phyloP scores from a whole-genome alignment of 2,888 invertebrate species.

The Dusona sp. region DNA sequence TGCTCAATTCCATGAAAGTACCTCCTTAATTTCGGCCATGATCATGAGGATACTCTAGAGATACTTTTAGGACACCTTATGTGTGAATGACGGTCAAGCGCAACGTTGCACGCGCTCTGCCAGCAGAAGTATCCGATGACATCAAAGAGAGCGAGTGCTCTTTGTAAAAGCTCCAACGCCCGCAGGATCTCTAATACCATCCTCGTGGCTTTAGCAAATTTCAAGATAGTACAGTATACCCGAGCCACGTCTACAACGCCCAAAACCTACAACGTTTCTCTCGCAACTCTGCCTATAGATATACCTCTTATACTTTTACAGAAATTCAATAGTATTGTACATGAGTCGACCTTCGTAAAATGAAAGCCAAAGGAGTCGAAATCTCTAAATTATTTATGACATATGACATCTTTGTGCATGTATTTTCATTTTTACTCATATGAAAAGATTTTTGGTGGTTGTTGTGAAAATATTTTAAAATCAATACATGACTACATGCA shows the following conservation, averaged over 20 bases:
- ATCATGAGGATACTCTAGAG: background rate
- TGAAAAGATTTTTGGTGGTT: background rate
- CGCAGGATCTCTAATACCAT: conserved; percentile 47
- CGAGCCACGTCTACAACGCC: conserved; percentile 5
- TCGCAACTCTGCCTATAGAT: background rate
- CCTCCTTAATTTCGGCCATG: background rate
- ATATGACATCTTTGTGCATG: background rate
- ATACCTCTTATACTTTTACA: conserved; percentile 19
- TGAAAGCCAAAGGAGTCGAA: background rate
- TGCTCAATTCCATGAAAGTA: background rate
- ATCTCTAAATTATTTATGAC: background rate
- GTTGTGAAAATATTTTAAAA: background rate
- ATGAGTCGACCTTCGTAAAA: conserved; percentile 8
- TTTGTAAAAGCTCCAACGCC: conserved; percentile 63
- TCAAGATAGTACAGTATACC: conserved; percentile 59
- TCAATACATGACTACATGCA: background rate
- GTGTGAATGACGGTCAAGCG: conserved; percentile 17
- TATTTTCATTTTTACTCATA: background rate
- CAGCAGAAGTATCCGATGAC: conserved; percentile 30
- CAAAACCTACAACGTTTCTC: conserved; percentile 22
- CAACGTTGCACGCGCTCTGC: conserved; percentile 14
- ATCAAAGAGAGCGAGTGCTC: conserved; percentile 34
- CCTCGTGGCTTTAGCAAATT: conserved; percentile 67
- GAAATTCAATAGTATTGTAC: conserved; percentile 24
- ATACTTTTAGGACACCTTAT: conserved; percentile 10